These are phyloP conservation scores for Pleuronectes platessa DNA, from an alignment of 2,113 vertebrate genomes.

Conservation along the genomic window DNA sequence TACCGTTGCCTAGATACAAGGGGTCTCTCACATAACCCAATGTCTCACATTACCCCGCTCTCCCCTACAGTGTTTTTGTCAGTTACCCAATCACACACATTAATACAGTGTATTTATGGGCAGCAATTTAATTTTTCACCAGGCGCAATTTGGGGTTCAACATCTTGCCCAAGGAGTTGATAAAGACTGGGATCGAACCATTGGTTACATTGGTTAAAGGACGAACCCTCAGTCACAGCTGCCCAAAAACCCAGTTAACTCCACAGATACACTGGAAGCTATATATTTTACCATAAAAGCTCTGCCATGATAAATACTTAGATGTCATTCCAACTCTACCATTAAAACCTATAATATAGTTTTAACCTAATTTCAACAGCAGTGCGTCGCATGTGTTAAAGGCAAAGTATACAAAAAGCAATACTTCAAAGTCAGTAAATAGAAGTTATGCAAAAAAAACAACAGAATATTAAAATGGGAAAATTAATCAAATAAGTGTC, in stretches of 20 bases:
- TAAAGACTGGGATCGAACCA: no score
- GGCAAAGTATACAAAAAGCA: not conserved
- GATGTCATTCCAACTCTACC: not conserved
- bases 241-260: not conserved
- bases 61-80: no score
- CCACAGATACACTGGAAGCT: not conserved
- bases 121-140: no score
- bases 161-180: no score
- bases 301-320: not conserved
- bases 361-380: not conserved
- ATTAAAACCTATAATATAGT: not conserved
- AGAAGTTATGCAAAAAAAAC: slow-evolving; percentile 16
- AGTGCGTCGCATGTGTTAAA: not conserved
- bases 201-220: no score
- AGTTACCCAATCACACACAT: no score
- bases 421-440: not conserved
- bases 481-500: not conserved
- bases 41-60: no score
- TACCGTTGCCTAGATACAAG: no score
- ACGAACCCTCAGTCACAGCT: no score
- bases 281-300: not conserved
- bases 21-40: no score
- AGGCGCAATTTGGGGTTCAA: no score
- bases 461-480: not conserved
- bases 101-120: no score